Conservation (phyloP, 2,113 vertebrate genomes). For the Carlito syrichta region DNA sequence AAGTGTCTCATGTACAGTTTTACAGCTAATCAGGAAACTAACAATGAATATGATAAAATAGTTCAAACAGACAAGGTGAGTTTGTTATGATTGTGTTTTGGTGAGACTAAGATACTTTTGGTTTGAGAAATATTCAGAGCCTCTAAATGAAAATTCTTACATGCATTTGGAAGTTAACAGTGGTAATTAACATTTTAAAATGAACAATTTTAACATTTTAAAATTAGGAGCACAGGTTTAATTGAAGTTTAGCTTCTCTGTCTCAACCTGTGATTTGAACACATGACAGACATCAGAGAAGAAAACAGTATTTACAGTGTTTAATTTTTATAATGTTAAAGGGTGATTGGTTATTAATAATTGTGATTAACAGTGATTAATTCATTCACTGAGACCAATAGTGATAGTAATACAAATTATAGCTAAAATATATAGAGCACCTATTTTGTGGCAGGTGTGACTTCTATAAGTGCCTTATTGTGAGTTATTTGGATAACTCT, state of each 20-base stretch:
- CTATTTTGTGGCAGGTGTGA: slow-evolving; percentile 15
- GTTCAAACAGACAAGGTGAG: background rate
- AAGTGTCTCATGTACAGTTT: background rate
- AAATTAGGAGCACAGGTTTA: background rate
- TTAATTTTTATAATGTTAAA: background rate
- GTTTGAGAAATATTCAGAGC: background rate
- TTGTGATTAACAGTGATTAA: background rate
- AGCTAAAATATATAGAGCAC: slow-evolving; percentile 5
- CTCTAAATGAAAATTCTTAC: background rate
- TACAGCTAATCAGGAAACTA: slow-evolving; percentile 1
- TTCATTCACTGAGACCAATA: background rate
- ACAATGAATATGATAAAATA: background rate
- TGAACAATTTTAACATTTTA: background rate
- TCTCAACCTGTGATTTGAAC: background rate
- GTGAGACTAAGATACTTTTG: background rate
- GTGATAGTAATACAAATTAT: background rate
- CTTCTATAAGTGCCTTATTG: slow-evolving; percentile 7
- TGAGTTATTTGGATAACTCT: background rate
- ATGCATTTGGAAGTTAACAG: background rate
- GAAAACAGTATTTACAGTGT: background rate
- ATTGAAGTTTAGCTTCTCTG: background rate
- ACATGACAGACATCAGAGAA: background rate
- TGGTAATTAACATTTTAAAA: background rate
- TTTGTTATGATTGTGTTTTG: slow-evolving; percentile 20
- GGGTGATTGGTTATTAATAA: background rate